Evolutionary conservation across 2,888 invertebrate genomes (phyloP), one percentile per base, ranked within the genome.

Genomic region (Piscicola geometra): DNA sequence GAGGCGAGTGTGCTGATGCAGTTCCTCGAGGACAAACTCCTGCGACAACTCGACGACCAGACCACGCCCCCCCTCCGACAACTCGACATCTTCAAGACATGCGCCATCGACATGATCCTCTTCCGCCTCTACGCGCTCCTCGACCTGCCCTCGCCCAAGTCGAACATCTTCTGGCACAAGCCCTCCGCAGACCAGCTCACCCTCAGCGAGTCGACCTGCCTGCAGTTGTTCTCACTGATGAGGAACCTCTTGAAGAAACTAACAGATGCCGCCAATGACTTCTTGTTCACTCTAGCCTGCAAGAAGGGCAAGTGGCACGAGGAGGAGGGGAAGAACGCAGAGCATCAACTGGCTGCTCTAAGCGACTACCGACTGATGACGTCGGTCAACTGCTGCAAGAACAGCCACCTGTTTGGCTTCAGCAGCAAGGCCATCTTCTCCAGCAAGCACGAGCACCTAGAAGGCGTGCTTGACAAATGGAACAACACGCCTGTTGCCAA

Each of bases 81-180:
- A 25, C 25, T 25, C n/a, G 60, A 56, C 25, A 5, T 56, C 25
- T 56, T 56, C 60, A 93, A 81, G 25, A 3, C n/a, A 5, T 56
- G 60, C 25, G n/a, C 25, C 21, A 56, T 56, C n/a, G 92, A 92
- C 83, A 89, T 91, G 0, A 89, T 92, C 0, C 86, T 93, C 50
- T 91, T 91, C 21, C 90, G 92, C 82, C 88, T 92, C 60, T 90
- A 91, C 88, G 82, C 85, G 90, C 83, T 91, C 89, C 0, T 90
- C 89, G 60, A 56, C 25, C 60, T n/a, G n/a, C 60, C 60, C 25
- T 56, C 5, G 15, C 60, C 9, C 9, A 56, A 56, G 25, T 25
- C n/a, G n/a, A 56, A 56, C 60, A 56, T 56, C 21, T 56, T 5
- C 25, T 25, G 21, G n/a, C 21, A 25, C 60, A 56, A 56, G n/a